phyloP scores from a whole-genome alignment of 2,797 vertebrate species.

The Phoxinus dragarum region DNA sequence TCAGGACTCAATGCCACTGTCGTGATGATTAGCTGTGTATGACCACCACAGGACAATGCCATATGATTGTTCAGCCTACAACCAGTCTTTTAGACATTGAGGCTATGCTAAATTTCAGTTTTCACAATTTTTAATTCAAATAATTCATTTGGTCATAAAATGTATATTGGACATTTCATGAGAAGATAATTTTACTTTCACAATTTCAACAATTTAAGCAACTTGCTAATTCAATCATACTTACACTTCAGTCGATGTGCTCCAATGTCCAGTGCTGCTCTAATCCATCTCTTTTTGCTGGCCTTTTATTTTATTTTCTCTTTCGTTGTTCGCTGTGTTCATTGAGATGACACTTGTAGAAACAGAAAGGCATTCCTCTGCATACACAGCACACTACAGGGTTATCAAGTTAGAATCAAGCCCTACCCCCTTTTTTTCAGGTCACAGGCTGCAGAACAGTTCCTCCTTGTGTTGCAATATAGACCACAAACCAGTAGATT shows the following conservation, averaged over 20 bases:
- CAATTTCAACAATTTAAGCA: not conserved
- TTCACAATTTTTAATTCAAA: not conserved
- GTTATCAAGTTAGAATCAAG: constrained; percentile 70
- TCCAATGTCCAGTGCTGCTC: constrained; percentile 39
- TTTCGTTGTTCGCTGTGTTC: not conserved
- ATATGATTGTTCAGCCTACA: not conserved
- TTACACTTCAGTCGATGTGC: constrained; percentile 56
- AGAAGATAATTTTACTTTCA: not conserved
- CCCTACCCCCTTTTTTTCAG: constrained; percentile 64
- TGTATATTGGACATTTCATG: not conserved
- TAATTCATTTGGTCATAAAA: not conserved
- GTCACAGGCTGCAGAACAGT: constrained; percentile 68
- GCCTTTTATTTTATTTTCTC: not conserved
- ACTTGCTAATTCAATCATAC: not conserved
- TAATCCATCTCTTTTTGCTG: constrained; percentile 62
- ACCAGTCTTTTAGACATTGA: constrained; percentile 9
- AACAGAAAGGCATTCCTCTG: constrained; percentile 24
- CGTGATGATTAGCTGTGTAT: not conserved
- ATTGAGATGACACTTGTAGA: constrained; percentile 25
- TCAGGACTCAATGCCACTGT: constrained; percentile 4
- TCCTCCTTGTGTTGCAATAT: constrained; percentile 63
- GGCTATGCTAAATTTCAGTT: not conserved
- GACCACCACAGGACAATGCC: constrained; percentile 1
- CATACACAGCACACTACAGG: constrained; percentile 20
- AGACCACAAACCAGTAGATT: constrained; percentile 43